Percentiles rank a stretch among this genome's conserved stretches.
Conservation (phyloP, 2,113 vertebrate genomes). For the Uria aalge region DNA sequence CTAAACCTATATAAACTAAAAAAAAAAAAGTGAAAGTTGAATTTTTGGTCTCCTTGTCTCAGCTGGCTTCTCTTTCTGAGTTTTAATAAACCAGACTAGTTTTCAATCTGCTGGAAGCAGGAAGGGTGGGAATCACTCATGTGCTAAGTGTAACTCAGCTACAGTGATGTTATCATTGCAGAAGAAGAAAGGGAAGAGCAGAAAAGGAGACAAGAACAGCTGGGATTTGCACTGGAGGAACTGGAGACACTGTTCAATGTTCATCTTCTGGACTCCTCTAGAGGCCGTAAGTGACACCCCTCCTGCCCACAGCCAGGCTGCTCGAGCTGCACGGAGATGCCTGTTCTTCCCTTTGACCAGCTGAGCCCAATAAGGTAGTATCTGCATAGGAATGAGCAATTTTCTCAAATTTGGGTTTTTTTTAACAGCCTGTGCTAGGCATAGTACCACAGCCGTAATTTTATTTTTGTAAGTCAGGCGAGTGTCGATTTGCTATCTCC, state of each 20-base stretch:
- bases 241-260: background rate
- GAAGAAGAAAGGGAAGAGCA: background rate
- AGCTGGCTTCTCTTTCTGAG: background rate
- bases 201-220: background rate
- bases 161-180: background rate
- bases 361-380: background rate
- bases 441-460: background rate
- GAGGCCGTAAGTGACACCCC: background rate
- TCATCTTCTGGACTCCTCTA: background rate
- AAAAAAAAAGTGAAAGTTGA: background rate
- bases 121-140: background rate
- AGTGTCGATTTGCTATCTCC: background rate
- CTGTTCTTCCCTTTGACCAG: background rate
- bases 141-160: background rate
- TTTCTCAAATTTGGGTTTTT: background rate
- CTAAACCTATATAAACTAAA: background rate
- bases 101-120: background rate
- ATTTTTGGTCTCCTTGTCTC: background rate
- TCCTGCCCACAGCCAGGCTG: background rate
- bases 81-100: background rate
- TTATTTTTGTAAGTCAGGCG: background rate
- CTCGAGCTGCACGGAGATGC: accelerated
- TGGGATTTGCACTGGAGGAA: background rate
- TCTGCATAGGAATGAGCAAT: background rate
- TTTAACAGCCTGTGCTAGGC: background rate